Evolutionary conservation across 2,113 vertebrate species (phyloP).

Genomic region (Carettochelys insculpta): DNA sequence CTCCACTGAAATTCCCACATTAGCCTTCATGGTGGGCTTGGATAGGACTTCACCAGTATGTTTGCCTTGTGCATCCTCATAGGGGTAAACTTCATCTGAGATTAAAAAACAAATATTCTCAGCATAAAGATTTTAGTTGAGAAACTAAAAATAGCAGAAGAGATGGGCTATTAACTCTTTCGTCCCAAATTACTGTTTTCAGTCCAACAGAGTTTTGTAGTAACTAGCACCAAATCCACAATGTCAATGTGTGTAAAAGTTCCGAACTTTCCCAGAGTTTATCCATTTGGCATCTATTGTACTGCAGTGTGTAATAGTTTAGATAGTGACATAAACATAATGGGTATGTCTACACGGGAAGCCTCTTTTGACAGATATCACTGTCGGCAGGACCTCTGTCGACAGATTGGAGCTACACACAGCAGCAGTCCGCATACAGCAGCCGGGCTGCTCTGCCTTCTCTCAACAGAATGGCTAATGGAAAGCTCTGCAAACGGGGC

Average conservation of each 20-base stretch:
- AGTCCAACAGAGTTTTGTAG: not conserved
- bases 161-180: accelerated
- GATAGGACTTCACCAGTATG: not conserved
- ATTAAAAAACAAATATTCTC: not conserved
- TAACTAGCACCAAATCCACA: not conserved
- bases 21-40: not conserved
- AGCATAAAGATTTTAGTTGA: not conserved
- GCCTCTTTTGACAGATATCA: too few relatives aligned
- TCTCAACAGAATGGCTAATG: too few relatives aligned
- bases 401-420: too few relatives aligned
- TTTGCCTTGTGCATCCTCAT: not conserved
- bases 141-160: not conserved
- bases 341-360: too few relatives aligned
- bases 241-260: not conserved
- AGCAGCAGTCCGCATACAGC: too few relatives aligned
- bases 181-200: not conserved
- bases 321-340: too few relatives aligned
- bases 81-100: not conserved
- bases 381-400: too few relatives aligned
- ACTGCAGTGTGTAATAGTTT: not conserved
- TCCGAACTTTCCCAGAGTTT: not conserved
- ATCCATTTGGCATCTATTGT: not conserved
- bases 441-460: too few relatives aligned
- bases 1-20: not conserved
- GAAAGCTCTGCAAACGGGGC: too few relatives aligned